phyloP scores from a whole-genome alignment of 2,888 invertebrate genomes.

The Nymphalis c-album region DNA sequence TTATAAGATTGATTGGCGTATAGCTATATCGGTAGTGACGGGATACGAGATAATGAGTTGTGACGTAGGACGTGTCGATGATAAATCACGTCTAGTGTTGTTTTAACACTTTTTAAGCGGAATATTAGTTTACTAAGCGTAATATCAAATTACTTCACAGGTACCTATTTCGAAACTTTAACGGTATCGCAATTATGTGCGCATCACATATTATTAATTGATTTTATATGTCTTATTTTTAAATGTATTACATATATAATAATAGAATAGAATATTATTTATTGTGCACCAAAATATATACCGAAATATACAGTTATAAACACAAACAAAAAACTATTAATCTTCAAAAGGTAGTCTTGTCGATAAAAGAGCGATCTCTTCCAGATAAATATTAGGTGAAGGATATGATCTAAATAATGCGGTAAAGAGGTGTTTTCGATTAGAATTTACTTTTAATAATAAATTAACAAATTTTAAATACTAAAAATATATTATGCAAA shows the following conservation, averaged over 20 bases:
- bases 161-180: constrained; percentile 8
- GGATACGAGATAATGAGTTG: constrained; percentile 36
- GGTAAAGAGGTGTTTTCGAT: too few relatives aligned
- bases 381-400: too few relatives aligned
- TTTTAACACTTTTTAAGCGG: constrained; percentile 36
- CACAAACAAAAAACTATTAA: too few relatives aligned
- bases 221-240: neutral
- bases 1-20: constrained; percentile 72
- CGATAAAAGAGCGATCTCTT: too few relatives aligned
- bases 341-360: too few relatives aligned
- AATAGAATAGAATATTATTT: too few relatives aligned
- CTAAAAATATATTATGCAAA: too few relatives aligned
- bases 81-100: constrained; percentile 30
- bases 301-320: too few relatives aligned
- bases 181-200: neutral
- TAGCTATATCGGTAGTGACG: constrained; percentile 58
- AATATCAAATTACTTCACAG: constrained; percentile 17
- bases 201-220: neutral
- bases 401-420: too few relatives aligned
- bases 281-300: too few relatives aligned
- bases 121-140: constrained; percentile 20
- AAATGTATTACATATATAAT: neutral
- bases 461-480: too few relatives aligned
- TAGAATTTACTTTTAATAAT: too few relatives aligned
- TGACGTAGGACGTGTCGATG: constrained; percentile 33